Evolutionary conservation across 2,888 invertebrate species (phyloP), one percentile per base, ranked within the genome.

Genomic region (Agrochola macilenta): DNA sequence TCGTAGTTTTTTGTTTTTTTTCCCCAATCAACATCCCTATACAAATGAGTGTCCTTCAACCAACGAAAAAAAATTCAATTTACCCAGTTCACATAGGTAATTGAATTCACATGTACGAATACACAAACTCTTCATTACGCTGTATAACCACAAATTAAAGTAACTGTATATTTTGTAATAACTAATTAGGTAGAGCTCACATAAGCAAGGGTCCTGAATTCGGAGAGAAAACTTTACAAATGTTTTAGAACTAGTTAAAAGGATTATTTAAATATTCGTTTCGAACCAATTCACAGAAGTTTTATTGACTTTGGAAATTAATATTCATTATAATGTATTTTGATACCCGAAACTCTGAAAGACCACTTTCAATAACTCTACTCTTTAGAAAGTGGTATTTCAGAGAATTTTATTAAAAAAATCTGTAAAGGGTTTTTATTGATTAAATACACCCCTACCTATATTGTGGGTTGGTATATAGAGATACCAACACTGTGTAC

Each of bases 211-310:
- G 39, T 39, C 35, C 43, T 46, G 20, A 78, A 83, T 74, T 80
- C 72, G 17, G 23, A 71, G 58, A 63, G 46, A 61, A 76, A 76
- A 78, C 68, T 77, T 70, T 70, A 70, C 63, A 65, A 76, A 74
- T 54, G 69, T 81, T 78, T 81, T 70, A 30, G 60, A 69, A 76
- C 65, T 58, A 63, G 57, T 76, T 78, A 52, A 76, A 81, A 84
- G 82, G 77, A 72, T 85, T 76, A 74, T 83, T 78, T 78, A 74
- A 76, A 84, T 83, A 76, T 68, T 83, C 64, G 69, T 83, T 73
- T 70, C n/a, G 46, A 70, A 68, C 73, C 69, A 80, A 75, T 83
- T 83, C 76, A 68, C 20, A 66, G 14, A 80, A 83, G 73, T 83
- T 83, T 26, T 73, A 71, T 83, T 83, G 65, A 68, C 70, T 83